Percentiles rank a stretch among this genome's conserved stretches.
These are phyloP conservation scores for Dynastes grantii DNA, from an alignment of 2,888 invertebrate genomes.

Conservation along the genomic window DNA sequence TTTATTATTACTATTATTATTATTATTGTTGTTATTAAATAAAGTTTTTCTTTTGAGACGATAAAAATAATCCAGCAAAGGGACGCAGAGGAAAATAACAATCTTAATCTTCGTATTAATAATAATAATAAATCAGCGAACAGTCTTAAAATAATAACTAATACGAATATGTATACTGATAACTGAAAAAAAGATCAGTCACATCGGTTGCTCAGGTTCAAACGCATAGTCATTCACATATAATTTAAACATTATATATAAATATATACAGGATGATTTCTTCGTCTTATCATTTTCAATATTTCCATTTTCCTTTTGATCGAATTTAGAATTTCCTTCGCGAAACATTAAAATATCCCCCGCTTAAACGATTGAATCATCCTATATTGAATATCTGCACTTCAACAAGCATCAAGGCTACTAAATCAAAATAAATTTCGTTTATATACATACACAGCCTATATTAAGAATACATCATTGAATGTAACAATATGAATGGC, in stretches of 20 bases:
- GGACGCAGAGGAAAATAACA: conserved; percentile 49
- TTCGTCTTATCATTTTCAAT: not conserved
- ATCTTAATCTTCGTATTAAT: conserved; percentile 54
- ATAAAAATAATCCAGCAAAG: conserved; percentile 14
- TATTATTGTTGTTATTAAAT: not conserved
- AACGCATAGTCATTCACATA: conserved; percentile 24
- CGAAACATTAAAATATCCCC: not conserved
- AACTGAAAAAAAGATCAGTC: conserved; percentile 66
- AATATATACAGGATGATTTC: conserved; percentile 11
- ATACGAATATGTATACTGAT: conserved; percentile 64
- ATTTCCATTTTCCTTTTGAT: no score
- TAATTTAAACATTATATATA: not conserved
- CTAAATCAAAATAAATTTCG: conserved; percentile 54
- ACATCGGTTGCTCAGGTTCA: conserved; percentile 65
- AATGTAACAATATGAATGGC: conserved; percentile 51
- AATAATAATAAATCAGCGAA: conserved; percentile 64
- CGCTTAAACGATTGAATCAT: not conserved
- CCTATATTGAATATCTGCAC: conserved; percentile 45
- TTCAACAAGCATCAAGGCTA: conserved; percentile 56
- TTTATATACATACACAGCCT: conserved; percentile 70
- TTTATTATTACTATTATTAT: not conserved
- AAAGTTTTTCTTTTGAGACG: conserved; percentile 12
- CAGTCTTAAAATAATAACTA: conserved; percentile 69
- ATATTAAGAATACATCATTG: conserved; percentile 65
- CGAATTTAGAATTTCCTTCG: no score